Evolutionary conservation across 2,797 vertebrate genomes (phyloP).

Genomic region (Eulemur rubriventer): DNA sequence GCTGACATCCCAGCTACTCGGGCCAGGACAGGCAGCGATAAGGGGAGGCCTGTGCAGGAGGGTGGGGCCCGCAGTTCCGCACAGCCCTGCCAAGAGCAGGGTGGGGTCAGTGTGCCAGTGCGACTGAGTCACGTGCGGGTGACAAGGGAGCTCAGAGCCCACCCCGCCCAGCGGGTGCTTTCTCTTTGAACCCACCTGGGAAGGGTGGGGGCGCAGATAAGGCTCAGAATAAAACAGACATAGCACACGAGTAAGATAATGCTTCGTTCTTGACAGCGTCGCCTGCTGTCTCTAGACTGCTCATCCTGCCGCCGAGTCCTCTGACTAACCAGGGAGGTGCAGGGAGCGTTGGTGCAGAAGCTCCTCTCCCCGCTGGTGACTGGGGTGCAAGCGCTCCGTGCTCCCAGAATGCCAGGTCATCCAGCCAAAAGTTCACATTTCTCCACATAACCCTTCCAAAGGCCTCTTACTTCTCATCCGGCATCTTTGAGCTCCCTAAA

Average conservation of each 20-base stretch:
- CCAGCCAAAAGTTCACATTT: neutral
- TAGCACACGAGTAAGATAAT: neutral
- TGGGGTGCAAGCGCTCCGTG: neutral
- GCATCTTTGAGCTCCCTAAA: neutral
- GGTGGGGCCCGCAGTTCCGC: no score
- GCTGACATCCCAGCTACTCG: neutral
- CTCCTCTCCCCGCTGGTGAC: neutral
- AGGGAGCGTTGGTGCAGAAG: neutral
- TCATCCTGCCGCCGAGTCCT: neutral
- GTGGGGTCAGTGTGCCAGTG: neutral
- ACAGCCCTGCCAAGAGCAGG: neutral
- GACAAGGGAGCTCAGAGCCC: neutral
- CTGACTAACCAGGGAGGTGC: neutral
- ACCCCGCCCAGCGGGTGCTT: neutral
- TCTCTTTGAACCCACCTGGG: neutral
- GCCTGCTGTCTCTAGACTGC: neutral
- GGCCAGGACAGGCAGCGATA: neutral
- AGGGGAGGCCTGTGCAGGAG: neutral
- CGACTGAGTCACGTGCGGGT: rapidly evolving
- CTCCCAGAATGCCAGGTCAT: neutral
- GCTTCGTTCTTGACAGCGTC: neutral
- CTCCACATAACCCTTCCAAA: neutral
- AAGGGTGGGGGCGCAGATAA: neutral
- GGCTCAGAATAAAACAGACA: neutral
- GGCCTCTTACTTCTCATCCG: neutral